Conservation (phyloP, 2,113 vertebrate genomes). For the Polyodon spathula region DNA sequence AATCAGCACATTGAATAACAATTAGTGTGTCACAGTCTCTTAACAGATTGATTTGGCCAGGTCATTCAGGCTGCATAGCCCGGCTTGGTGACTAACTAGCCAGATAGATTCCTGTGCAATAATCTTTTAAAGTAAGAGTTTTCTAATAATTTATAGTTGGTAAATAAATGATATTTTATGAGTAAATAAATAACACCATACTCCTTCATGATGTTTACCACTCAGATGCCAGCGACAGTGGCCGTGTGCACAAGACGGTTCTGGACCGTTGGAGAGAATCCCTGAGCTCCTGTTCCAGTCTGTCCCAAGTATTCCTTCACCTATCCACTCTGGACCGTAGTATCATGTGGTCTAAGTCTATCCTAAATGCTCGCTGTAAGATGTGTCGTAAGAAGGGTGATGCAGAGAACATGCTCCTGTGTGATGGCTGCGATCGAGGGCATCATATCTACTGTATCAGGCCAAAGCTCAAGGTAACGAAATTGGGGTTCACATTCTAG, state of each 20-base stretch:
- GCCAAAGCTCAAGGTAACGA: constrained; percentile 85
- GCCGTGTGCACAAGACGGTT: constrained; percentile 74
- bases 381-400: constrained; percentile 90
- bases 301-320: constrained; percentile 94
- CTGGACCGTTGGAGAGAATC: constrained; percentile 93
- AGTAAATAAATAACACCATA: too few relatives aligned
- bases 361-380: constrained; percentile 90
- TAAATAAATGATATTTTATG: too few relatives aligned
- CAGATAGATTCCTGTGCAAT: too few relatives aligned
- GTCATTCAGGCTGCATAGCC: too few relatives aligned
- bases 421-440: constrained; percentile 82
- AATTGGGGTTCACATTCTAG: too few relatives aligned
- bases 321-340: constrained; percentile 88
- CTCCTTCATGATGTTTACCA: background rate
- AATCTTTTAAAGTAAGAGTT: too few relatives aligned
- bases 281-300: constrained; percentile 76
- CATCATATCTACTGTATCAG: constrained; percentile 90
- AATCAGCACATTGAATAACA: too few relatives aligned
- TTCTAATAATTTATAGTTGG: too few relatives aligned
- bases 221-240: constrained; percentile 79
- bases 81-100: too few relatives aligned
- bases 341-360: constrained; percentile 87
- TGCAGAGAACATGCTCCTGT: constrained; percentile 90
- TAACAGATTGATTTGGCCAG: too few relatives aligned
- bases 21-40: too few relatives aligned